Evolutionary conservation across 2,888 invertebrate species (phyloP), one percentile per base, ranked within the genome.

Genomic region (Cephus runcator): DNA sequence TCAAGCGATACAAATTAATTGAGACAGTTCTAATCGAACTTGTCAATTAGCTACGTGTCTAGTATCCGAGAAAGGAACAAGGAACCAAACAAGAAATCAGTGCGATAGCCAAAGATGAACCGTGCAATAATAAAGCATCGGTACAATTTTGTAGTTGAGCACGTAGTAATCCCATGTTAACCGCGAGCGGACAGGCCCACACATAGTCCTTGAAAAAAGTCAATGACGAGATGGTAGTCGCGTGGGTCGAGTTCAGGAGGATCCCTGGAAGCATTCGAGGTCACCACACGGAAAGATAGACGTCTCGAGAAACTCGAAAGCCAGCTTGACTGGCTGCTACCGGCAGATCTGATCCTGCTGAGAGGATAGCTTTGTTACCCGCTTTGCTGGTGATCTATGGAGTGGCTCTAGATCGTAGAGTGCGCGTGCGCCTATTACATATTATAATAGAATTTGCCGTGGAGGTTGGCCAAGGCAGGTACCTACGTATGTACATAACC

Each of bases 391-490:
- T 82, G 82, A 84, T 83, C 81, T 81, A 81, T 79, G 81, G 81
- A 81, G 81, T 81, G 78, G 79, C 79, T 80, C 80, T 79, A 84
- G 83, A 83, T 84, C 82, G 82, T 83, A 79, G 83, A 84, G 77
- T 34, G 36, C 82, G 81, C 82, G 83, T 81, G 82, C 82, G 81
- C 82, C 83, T 80, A 81, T 82, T 79, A 81, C 79, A 82, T 80
- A 80, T 84, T 81, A 82, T 83, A 84, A 83, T 84, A 83, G 81
- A 83, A 84, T 84, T 82, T 79, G 56, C 56, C 56, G 9, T 23
- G 56, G 56, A 56, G 56, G 56, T 56, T 56, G 56, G 56, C 23
- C 56, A 56, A 56, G 56, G 56, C 56, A 56, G 56, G 56, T 56
- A 56, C 56, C 56, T 56, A 56, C 56, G 23, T 56, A 56, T 56